Evolutionary conservation across 1,140 invertebrate genomes (phyloP).

Genomic region (Drosophila sp.): DNA sequence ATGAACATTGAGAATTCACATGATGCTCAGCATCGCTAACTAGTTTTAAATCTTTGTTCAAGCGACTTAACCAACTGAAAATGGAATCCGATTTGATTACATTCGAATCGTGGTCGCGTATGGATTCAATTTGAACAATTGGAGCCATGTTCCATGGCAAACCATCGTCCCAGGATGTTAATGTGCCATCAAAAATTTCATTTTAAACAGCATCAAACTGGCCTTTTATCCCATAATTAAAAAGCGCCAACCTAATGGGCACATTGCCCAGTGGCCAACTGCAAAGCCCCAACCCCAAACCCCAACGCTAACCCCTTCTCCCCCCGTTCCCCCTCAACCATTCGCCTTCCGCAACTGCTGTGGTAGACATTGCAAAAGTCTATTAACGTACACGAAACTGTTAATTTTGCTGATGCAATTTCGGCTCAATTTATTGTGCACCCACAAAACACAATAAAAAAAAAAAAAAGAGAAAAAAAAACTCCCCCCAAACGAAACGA

Average conservation of each 20-base stretch:
- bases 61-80: neutral
- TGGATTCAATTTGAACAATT: slow-evolving; percentile 10
- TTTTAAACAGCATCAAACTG: slow-evolving; percentile 46
- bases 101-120: neutral
- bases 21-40: too few species aligned
- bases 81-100: neutral
- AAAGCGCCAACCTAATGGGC: slow-evolving; percentile 53
- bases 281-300: neutral
- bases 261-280: slow-evolving; percentile 15
- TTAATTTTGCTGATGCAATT: slow-evolving; percentile 80
- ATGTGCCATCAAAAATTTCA: slow-evolving; percentile 33
- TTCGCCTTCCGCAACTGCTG: slow-evolving; percentile 9
- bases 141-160: neutral
- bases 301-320: too few species aligned
- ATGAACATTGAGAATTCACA: too few species aligned
- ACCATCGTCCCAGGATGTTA: slow-evolving; percentile 6
- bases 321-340: neutral
- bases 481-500: slow-evolving; percentile 30
- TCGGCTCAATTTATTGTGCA: slow-evolving; percentile 80
- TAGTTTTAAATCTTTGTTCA: neutral
- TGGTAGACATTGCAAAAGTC: slow-evolving; percentile 62
- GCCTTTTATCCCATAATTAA: slow-evolving; percentile 52
- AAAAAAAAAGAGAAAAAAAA: slow-evolving; percentile 29
- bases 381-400: slow-evolving; percentile 80
- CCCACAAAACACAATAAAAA: slow-evolving; percentile 64